Percentiles rank a stretch among this genome's conserved stretches.
Conservation (phyloP, 1,140 invertebrate genomes). For the Cyphomyrmex costatus region DNA sequence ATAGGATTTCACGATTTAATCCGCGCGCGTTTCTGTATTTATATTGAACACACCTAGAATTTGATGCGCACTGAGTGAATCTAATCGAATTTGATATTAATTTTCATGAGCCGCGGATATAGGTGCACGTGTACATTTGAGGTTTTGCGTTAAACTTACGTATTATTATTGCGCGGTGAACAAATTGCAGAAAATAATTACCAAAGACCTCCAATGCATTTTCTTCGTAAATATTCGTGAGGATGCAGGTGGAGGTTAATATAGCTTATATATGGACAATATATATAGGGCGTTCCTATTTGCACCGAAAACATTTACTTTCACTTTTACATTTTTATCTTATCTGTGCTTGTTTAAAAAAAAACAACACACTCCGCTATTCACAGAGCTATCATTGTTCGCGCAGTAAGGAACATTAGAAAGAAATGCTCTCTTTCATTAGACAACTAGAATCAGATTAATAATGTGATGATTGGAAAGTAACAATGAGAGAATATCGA, state of each 20-base stretch:
- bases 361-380: slow-evolving; percentile 33
- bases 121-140: background rate
- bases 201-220: background rate
- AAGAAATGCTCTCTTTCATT: background rate
- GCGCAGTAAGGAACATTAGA: background rate
- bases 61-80: no score
- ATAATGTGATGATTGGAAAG: background rate
- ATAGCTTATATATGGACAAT: background rate
- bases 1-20: no score
- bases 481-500: background rate
- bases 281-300: background rate
- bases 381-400: slow-evolving; percentile 8
- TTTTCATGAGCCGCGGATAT: no score
- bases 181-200: background rate
- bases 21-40: no score
- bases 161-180: background rate
- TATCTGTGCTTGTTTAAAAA: slow-evolving; percentile 59
- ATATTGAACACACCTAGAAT: no score
- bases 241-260: background rate
- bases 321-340: slow-evolving; percentile 67
- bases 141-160: background rate
- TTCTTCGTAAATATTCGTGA: background rate
- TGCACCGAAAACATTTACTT: slow-evolving; percentile 63
- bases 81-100: no score
- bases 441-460: background rate